Percentiles rank a stretch among this genome's conserved stretches.
Conservation (phyloP, 1,140 invertebrate species). For the Metaphire vulgaris region DNA sequence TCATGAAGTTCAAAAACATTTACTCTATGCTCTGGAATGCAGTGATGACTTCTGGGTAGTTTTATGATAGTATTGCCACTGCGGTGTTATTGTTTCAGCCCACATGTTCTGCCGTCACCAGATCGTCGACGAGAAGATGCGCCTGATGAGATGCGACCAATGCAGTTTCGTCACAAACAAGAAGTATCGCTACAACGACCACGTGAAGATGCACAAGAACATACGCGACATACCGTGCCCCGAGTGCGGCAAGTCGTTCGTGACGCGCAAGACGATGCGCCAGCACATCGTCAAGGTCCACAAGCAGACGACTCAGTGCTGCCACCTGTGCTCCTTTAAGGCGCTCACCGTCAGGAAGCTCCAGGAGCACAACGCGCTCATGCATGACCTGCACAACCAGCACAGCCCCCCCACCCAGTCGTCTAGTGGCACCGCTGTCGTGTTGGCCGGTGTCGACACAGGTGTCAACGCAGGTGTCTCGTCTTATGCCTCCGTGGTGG, state of each 20-base stretch:
- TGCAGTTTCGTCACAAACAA: neutral
- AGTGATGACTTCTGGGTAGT: too few relatives aligned
- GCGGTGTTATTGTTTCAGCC: too few relatives aligned
- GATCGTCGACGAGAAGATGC: neutral
- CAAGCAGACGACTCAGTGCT: neutral
- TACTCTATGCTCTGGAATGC: too few relatives aligned
- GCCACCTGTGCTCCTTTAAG: neutral
- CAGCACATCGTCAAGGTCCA: neutral
- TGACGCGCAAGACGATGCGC: neutral
- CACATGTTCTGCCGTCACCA: slow-evolving; percentile 1
- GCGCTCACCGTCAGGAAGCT: neutral
- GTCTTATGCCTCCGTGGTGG: neutral
- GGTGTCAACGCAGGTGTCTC: neutral
- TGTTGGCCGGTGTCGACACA: neutral
- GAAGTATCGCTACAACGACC: neutral
- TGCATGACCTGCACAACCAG: neutral
- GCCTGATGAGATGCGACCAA: neutral
- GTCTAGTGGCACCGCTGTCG: neutral
- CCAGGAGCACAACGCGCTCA: neutral
- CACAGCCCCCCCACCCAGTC: neutral
- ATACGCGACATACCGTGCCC: slow-evolving; percentile 9
- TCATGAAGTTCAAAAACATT: too few relatives aligned
- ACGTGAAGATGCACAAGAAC: neutral
- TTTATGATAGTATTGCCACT: too few relatives aligned
- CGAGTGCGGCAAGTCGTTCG: slow-evolving; percentile 11